Evolutionary conservation across 2,113 vertebrate species (phyloP).

Genomic region (Plotosus lineatus): DNA sequence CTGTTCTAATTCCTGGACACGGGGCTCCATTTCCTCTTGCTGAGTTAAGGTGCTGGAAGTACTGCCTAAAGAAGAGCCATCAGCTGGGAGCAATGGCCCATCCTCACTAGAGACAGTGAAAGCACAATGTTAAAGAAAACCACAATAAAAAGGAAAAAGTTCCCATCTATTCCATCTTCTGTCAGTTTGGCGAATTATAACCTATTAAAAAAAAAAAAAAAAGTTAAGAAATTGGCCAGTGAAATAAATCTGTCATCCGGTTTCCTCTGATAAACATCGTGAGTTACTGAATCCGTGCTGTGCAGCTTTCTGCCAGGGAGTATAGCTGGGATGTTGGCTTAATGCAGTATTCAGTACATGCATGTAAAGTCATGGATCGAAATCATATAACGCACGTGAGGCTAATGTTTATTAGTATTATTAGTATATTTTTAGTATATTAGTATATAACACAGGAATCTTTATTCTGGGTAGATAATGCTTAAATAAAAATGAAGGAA

Average conservation of each 20-base stretch:
- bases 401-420: background rate
- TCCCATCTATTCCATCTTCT: background rate
- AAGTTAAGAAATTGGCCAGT: background rate
- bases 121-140: background rate
- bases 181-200: background rate
- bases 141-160: background rate
- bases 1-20: constrained; percentile 79
- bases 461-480: no score
- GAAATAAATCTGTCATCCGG: background rate
- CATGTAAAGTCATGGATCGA: background rate
- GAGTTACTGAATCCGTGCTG: constrained; percentile 21
- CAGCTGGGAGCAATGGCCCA: constrained; percentile 54
- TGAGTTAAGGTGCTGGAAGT: constrained; percentile 66
- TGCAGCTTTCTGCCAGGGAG: constrained; percentile 27
- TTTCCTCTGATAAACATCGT: background rate
- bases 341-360: background rate
- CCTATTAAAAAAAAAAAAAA: background rate
- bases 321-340: constrained; percentile 1
- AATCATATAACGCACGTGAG: background rate
- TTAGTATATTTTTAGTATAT: background rate
- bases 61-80: constrained; percentile 53
- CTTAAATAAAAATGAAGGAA: no score
- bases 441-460: no score
- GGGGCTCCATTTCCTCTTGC: constrained; percentile 80
- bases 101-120: constrained; percentile 69